Conservation (phyloP, 1,140 invertebrate species). For the silkworm (Bombyx mori) region DNA sequence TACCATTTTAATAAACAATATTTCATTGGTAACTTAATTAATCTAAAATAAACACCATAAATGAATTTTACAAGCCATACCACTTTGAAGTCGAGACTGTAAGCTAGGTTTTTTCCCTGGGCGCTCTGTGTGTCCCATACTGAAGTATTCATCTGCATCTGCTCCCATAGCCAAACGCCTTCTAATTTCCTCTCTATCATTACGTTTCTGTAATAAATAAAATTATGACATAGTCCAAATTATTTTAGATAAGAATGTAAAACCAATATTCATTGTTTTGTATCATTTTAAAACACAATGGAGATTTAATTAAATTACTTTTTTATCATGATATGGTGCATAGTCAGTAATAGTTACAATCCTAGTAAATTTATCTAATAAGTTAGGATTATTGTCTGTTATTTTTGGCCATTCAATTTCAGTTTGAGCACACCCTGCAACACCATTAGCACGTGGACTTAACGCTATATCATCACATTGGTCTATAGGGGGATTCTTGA, state of each 20-base stretch:
- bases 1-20: too few relatives aligned
- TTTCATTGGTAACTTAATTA: too few relatives aligned
- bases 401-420: constrained; percentile 58
- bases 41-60: too few relatives aligned
- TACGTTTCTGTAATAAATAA: constrained; percentile 79
- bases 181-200: constrained; percentile 93
- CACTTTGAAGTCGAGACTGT: constrained; percentile 88
- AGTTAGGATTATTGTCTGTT: constrained; percentile 64
- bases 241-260: not conserved
- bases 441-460: constrained; percentile 51
- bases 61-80: constrained; percentile 49
- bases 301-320: constrained; percentile 32
- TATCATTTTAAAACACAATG: too few relatives aligned
- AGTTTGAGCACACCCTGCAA: constrained; percentile 50
- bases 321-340: constrained; percentile 30
- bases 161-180: constrained; percentile 89
- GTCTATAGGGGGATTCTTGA: constrained; percentile 18
- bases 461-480: constrained; percentile 43
- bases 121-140: constrained; percentile 71
- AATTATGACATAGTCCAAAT: constrained; percentile 14
- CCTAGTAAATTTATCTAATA: constrained; percentile 78
- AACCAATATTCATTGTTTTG: too few relatives aligned
- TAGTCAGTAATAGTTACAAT: constrained; percentile 73
- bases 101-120: constrained; percentile 87
- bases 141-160: constrained; percentile 83